These are phyloP conservation scores for Anguilla megastoma DNA, from an alignment of 2,797 vertebrate species.

Conservation along the genomic window DNA sequence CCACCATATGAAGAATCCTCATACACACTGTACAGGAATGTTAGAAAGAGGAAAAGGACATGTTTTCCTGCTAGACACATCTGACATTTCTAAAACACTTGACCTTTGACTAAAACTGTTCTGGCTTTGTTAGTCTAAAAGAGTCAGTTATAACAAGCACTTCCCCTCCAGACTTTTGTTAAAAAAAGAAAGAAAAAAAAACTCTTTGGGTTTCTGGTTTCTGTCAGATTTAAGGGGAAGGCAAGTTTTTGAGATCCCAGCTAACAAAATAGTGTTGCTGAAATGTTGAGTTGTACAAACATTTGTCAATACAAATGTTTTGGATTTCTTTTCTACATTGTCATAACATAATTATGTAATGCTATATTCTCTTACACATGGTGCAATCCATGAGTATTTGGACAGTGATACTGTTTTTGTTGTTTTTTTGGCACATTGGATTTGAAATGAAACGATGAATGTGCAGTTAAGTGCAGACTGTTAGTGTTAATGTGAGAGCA, in stretches of 20 bases:
- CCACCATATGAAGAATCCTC: background rate
- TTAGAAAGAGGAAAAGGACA: conserved; percentile 5
- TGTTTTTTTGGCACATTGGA: too few relatives aligned
- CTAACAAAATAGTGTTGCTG: conserved; percentile 13
- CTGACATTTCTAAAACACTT: conserved; percentile 34
- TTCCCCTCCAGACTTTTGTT: conserved; percentile 26
- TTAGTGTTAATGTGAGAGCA: too few relatives aligned
- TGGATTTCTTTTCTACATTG: background rate
- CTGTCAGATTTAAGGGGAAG: conserved; percentile 16
- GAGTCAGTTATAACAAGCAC: conserved; percentile 27
- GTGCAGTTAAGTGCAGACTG: too few relatives aligned
- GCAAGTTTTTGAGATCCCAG: conserved; percentile 16
- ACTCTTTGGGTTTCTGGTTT: conserved; percentile 23
- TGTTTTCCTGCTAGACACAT: conserved; percentile 24
- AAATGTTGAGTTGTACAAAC: background rate
- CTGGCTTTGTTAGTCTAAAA: conserved; percentile 31
- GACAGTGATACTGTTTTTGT: too few relatives aligned
- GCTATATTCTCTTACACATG: background rate
- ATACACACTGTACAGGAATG: background rate
- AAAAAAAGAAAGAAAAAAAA: conserved; percentile 15
- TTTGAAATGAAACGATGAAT: too few relatives aligned
- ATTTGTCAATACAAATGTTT: background rate
- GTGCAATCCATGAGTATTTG: too few relatives aligned
- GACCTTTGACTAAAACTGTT: conserved; percentile 33
- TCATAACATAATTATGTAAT: background rate